phyloP scores from a whole-genome alignment of 2,113 vertebrate genomes.

The Nasalis larvatus region DNA sequence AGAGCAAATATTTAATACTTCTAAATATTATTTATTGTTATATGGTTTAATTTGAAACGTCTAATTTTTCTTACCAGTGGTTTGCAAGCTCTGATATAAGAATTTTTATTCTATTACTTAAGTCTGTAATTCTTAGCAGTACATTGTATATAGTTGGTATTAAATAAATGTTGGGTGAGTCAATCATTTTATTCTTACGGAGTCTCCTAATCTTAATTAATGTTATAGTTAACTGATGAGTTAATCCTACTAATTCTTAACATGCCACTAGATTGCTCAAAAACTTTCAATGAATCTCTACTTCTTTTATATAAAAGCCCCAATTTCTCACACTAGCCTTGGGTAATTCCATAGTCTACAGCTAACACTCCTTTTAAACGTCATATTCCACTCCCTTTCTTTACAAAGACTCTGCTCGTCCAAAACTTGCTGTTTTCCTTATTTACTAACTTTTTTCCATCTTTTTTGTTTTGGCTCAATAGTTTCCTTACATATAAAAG shows the following conservation, averaged over 20 bases:
- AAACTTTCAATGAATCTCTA: not conserved
- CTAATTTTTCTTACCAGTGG: not conserved
- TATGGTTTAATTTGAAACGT: not conserved
- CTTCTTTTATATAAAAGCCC: not conserved
- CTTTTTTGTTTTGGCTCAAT: not conserved
- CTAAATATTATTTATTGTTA: not conserved
- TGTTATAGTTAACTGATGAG: not conserved
- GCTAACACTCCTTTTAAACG: not conserved
- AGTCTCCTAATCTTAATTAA: not conserved
- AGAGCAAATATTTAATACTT: not conserved
- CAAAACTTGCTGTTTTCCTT: not conserved
- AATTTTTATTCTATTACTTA: not conserved
- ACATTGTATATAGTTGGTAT: not conserved
- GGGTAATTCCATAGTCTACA: not conserved
- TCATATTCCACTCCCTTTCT: not conserved
- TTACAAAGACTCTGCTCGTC: not conserved
- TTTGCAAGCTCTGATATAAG: not conserved
- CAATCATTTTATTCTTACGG: not conserved
- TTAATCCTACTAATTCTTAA: not conserved
- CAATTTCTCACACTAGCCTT: not conserved
- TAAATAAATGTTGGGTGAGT: not conserved
- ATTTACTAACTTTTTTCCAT: not conserved
- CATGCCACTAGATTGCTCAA: not conserved
- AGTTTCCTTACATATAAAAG: not conserved
- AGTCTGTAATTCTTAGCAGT: not conserved